Conservation (phyloP, 2,888 invertebrate genomes). For the Lepidochrysops patricia region DNA sequence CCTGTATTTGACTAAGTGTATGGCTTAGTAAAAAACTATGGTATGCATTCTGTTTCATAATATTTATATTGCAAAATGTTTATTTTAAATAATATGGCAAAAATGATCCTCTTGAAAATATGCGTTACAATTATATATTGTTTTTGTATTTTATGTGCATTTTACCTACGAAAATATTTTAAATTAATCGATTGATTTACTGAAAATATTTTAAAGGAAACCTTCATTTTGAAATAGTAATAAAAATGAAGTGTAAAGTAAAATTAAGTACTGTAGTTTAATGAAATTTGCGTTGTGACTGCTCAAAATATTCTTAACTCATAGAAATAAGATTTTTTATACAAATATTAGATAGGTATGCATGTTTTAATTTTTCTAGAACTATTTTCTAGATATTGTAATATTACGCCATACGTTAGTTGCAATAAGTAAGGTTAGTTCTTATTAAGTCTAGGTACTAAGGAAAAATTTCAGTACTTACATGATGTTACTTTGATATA, state of each 20-base stretch:
- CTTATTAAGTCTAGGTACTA: background rate
- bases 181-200: too few relatives aligned
- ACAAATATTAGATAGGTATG: constrained; percentile 1
- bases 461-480: background rate
- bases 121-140: too few relatives aligned
- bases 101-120: too few relatives aligned
- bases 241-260: background rate
- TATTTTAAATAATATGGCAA: too few relatives aligned
- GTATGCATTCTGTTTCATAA: too few relatives aligned
- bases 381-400: constrained; percentile 26
- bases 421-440: constrained; percentile 40
- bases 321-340: constrained; percentile 11
- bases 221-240: too few relatives aligned
- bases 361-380: constrained; percentile 23
- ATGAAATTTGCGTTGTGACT: constrained; percentile 7
- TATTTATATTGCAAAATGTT: too few relatives aligned
- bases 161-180: too few relatives aligned
- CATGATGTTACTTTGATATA: background rate
- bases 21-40: background rate
- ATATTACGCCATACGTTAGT: constrained; percentile 64
- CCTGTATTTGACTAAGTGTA: constrained; percentile 3
- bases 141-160: too few relatives aligned
- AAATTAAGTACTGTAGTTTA: background rate
- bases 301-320: constrained; percentile 4
- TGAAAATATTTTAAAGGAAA: too few relatives aligned